phyloP scores from a whole-genome alignment of 2,888 invertebrate species.

The Ectobius pallidus region DNA sequence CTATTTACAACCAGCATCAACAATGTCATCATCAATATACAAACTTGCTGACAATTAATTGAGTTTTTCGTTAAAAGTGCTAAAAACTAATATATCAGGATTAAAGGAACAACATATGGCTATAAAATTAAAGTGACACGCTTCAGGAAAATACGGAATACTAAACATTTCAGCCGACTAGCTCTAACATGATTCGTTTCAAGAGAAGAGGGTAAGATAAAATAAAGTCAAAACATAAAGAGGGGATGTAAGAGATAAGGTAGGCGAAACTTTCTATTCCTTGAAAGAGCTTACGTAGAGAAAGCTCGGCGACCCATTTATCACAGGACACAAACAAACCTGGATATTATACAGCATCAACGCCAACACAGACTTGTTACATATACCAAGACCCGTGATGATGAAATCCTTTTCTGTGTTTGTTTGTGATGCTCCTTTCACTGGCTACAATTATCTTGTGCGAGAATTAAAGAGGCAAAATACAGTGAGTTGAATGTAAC shows the following conservation, averaged over 20 bases:
- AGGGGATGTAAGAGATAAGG: not conserved
- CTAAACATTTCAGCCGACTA: too few species aligned
- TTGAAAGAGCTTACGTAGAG: not conserved
- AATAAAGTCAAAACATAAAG: not conserved
- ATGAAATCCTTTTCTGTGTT: not conserved
- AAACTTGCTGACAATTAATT: too few species aligned
- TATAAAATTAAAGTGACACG: too few species aligned
- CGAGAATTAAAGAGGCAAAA: slow-evolving; percentile 3
- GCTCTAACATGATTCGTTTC: too few species aligned
- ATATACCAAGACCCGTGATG: too few species aligned
- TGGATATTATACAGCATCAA: not conserved
- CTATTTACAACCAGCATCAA: too few species aligned
- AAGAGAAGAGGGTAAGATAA: not conserved
- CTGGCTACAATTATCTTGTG: not conserved
- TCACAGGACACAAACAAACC: not conserved
- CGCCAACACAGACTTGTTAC: not conserved
- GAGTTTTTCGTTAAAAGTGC: too few species aligned
- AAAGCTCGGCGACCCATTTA: not conserved
- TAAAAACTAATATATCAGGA: too few species aligned
- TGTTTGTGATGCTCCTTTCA: slow-evolving; percentile 7
- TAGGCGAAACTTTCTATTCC: not conserved
- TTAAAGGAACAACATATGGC: too few species aligned
- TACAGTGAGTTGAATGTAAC: not conserved
- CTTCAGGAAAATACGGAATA: too few species aligned
- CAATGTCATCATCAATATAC: too few species aligned